A percentile compares a stretch with the other conserved stretches of the same genome.
Conservation (phyloP, 2,113 vertebrate genomes). For the Antennarius striatus region DNA sequence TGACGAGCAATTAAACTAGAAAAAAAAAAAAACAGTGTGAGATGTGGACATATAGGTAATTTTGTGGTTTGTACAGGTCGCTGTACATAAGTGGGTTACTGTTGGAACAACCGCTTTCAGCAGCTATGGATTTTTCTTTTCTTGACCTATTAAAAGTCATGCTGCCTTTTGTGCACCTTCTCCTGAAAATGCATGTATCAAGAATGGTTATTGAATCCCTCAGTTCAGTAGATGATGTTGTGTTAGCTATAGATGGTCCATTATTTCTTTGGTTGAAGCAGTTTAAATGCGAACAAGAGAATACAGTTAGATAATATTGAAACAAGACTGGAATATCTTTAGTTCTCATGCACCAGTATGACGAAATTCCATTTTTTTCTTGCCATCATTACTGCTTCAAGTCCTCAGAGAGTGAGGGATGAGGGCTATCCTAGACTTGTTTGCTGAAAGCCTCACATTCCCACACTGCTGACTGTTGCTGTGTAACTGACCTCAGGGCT, state of each 20-base stretch:
- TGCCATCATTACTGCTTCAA: conserved; percentile 25
- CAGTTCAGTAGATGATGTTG: neutral
- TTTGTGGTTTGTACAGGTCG: too few relatives aligned
- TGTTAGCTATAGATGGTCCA: too few relatives aligned
- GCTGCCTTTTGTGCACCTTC: too few relatives aligned
- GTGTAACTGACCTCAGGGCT: conserved; percentile 48
- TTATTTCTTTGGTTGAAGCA: too few relatives aligned
- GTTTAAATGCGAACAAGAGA: too few relatives aligned
- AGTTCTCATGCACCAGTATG: conserved; percentile 34
- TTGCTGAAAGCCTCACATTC: conserved; percentile 58
- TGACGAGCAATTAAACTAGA: too few relatives aligned
- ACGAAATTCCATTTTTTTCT: conserved; percentile 31
- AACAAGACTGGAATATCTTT: conserved; percentile 28
- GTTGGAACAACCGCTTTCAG: neutral
- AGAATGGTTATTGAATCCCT: neutral
- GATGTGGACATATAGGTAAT: too few relatives aligned
- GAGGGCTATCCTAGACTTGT: conserved; percentile 50
- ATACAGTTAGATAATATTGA: neutral
- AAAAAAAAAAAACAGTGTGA: too few relatives aligned
- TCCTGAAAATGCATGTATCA: too few relatives aligned
- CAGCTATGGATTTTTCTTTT: neutral
- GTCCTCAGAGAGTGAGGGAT: conserved; percentile 30
- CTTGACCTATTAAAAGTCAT: too few relatives aligned
- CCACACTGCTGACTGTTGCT: conserved; percentile 55
- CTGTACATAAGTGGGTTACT: neutral